These are phyloP conservation scores for Desmodus rotundus DNA, from an alignment of 2,113 vertebrate species.

Conservation along the genomic window DNA sequence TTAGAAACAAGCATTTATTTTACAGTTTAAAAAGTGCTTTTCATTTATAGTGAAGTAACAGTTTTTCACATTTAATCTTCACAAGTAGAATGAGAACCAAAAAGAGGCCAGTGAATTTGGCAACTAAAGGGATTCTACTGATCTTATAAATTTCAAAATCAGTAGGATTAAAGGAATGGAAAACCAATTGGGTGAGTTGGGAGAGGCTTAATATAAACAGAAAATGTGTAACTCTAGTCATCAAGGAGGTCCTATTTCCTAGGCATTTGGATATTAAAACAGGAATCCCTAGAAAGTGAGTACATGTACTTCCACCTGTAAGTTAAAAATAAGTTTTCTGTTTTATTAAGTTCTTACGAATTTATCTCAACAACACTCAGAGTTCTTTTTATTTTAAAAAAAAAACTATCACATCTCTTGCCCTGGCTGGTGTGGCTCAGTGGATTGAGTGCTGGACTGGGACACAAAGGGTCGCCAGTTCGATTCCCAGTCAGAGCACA, in stretches of 20 bases:
- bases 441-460: no score
- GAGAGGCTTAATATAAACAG: background rate
- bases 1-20: slow-evolving; percentile 2
- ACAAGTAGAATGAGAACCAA: background rate
- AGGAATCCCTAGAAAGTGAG: background rate
- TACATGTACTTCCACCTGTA: background rate
- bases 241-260: background rate
- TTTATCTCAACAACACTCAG: slow-evolving; percentile 12
- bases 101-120: background rate
- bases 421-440: no score
- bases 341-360: background rate
- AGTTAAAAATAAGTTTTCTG: slow-evolving; percentile 18
- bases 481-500: no score
- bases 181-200: background rate
- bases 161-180: background rate
- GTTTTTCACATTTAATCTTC: background rate
- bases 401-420: no score
- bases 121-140: background rate
- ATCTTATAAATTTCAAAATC: background rate
- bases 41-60: background rate
- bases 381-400: background rate
- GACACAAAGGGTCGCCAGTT: no score
- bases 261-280: slow-evolving; percentile 1
- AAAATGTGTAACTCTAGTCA: background rate
- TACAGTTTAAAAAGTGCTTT: slow-evolving; percentile 8